Evolutionary conservation across 1,140 invertebrate genomes (phyloP), one percentile per base, ranked within the genome.

Genomic region (Aethina tumida): DNA sequence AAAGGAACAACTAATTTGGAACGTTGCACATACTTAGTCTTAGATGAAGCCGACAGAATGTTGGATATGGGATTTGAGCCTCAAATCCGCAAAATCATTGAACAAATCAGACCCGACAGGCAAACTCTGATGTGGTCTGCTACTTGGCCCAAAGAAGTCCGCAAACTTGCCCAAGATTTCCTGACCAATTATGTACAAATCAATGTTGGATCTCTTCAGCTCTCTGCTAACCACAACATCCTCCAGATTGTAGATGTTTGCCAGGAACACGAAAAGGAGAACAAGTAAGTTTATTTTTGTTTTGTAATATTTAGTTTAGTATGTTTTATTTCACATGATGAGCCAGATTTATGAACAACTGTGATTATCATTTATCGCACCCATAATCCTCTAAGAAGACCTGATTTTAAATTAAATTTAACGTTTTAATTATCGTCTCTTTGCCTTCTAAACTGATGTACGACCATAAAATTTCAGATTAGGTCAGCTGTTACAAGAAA

Each of bases 41-140:
- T 97, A 35, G 92, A 97, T 60, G 92, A 97, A 63, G 92, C 92
- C 15, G 92, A 96, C 59, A 70, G 92, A 22, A 96, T 96, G 92
- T 66, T 96, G 41, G 92, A 96, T 58, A 95, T 96, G 94, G 94
- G 94, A 50, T 98, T 98, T 66, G 95, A 98, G 64, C 95, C 94
- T n/a, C 95, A 98, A 66, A 98, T 99, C 47, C 75, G 93, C 34
- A 96, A 97, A 66, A 97, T 98, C 56, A 78, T 98, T 45, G 83
- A 89, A 56, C 91, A 97, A 65, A 93, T 97, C 57, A 69, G 92
- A 45, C 90, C 91, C 35, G 90, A 96, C 57, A 73, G 92, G 47
- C 93, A 97, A 64, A 91, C 88, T 4, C 71, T 97, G 17, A 98
- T 98, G 94, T 98, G 93, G 90, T 94, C 88, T 41, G 94, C 94